phyloP scores from a whole-genome alignment of 2,797 vertebrate genomes.

The Danio albolineatus region DNA sequence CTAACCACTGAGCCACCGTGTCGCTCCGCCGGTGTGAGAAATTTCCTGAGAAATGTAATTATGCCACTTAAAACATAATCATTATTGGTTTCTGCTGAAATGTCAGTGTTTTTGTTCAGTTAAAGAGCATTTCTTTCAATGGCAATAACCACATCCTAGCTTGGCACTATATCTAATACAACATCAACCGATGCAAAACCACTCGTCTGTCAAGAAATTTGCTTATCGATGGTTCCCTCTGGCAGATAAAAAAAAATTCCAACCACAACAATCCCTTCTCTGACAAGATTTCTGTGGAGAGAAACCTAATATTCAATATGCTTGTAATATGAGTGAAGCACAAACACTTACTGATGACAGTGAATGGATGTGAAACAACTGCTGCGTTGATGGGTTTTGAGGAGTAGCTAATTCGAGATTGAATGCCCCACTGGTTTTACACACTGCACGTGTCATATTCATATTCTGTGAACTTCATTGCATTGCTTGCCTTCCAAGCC shows the following conservation, averaged over 20 bases:
- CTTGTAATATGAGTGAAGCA: conserved; percentile 49
- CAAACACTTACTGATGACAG: conserved; percentile 36
- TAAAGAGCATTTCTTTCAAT: conserved; percentile 33
- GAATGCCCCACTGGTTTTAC: conserved; percentile 14
- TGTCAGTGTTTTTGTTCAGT: conserved; percentile 10
- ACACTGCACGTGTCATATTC: conserved; percentile 37
- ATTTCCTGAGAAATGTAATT: not conserved
- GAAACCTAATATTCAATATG: conserved; percentile 37
- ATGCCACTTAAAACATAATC: not conserved
- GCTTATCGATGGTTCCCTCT: conserved; percentile 5
- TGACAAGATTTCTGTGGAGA: conserved; percentile 12
- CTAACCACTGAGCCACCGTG: too few species aligned
- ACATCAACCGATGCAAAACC: conserved; percentile 22
- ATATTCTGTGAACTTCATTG: conserved; percentile 43
- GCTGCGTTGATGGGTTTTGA: conserved; percentile 15
- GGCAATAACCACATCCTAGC: conserved; percentile 11
- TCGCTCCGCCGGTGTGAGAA: too few species aligned
- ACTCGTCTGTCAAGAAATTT: conserved; percentile 15
- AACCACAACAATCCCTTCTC: conserved; percentile 29
- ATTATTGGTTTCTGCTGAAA: not conserved
- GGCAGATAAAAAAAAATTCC: conserved; percentile 18
- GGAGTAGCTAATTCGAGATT: not conserved
- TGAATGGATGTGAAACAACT: conserved; percentile 19
- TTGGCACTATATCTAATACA: conserved; percentile 32
- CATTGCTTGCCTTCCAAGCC: conserved; percentile 50